phyloP scores from a whole-genome alignment of 2,113 vertebrate species.

The Enhydra lutris region DNA sequence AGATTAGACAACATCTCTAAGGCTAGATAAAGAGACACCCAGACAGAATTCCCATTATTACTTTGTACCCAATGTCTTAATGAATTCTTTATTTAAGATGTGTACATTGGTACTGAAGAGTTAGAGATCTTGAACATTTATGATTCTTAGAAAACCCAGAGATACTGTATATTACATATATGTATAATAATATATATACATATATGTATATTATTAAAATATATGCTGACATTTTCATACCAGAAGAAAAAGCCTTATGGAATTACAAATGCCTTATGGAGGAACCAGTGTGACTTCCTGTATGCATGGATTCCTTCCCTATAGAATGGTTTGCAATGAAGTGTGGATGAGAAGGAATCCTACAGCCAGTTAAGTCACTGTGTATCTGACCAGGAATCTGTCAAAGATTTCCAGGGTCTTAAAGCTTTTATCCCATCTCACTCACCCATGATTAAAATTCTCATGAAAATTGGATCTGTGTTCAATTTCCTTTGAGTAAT shows the following conservation, averaged over 20 bases:
- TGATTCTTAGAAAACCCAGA: conserved; percentile 9
- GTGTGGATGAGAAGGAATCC: not conserved
- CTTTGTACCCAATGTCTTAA: not conserved
- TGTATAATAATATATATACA: not conserved
- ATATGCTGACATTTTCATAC: not conserved
- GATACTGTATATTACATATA: not conserved
- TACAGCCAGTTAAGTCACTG: not conserved
- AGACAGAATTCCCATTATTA: not conserved
- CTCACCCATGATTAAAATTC: not conserved
- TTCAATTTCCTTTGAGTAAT: not conserved
- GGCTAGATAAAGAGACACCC: not conserved
- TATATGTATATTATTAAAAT: not conserved
- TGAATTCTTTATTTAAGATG: not conserved
- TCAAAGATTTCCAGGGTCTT: not conserved
- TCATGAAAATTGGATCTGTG: not conserved
- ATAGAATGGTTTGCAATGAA: not conserved
- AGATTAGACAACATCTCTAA: not conserved
- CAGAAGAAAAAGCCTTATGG: not conserved
- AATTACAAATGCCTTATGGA: not conserved
- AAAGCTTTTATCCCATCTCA: not conserved
- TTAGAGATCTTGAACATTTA: not conserved
- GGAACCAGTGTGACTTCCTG: not conserved
- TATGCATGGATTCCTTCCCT: not conserved
- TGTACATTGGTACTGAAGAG: not conserved
- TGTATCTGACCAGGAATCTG: not conserved